Conservation (phyloP, 2,113 vertebrate genomes). For the Otis tarda region DNA sequence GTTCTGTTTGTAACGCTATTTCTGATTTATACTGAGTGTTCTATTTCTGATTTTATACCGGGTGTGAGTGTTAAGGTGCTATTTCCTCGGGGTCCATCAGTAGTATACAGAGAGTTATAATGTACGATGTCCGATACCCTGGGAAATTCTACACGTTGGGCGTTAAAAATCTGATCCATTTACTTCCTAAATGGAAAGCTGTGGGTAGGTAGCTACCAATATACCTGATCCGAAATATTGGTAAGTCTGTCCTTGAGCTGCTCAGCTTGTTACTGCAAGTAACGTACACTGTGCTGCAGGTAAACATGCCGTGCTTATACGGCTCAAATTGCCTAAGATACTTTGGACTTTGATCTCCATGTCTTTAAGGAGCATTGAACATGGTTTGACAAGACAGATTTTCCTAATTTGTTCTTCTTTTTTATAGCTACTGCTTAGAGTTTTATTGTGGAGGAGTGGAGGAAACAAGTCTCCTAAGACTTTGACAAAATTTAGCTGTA, state of each 20-base stretch:
- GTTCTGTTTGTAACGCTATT: background rate
- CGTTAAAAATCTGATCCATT: background rate
- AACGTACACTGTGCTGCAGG: background rate
- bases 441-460: background rate
- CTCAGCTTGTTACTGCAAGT: no score
- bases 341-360: background rate
- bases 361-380: background rate
- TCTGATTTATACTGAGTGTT: background rate
- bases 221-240: background rate
- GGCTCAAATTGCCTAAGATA: background rate
- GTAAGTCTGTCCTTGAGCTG: background rate
- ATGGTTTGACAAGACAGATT: background rate
- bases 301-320: background rate
- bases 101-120: no score
- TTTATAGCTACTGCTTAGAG: background rate
- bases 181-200: background rate
- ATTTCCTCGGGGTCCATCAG: background rate
- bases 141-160: background rate
- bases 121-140: background rate
- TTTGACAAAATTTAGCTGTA: background rate
- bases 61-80: background rate
- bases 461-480: background rate
- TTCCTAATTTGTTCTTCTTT: background rate
- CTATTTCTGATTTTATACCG: background rate
- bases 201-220: background rate